These are phyloP conservation scores for Zaprionus lachaisei DNA, from an alignment of 1,140 invertebrate species.

Conservation along the genomic window DNA sequence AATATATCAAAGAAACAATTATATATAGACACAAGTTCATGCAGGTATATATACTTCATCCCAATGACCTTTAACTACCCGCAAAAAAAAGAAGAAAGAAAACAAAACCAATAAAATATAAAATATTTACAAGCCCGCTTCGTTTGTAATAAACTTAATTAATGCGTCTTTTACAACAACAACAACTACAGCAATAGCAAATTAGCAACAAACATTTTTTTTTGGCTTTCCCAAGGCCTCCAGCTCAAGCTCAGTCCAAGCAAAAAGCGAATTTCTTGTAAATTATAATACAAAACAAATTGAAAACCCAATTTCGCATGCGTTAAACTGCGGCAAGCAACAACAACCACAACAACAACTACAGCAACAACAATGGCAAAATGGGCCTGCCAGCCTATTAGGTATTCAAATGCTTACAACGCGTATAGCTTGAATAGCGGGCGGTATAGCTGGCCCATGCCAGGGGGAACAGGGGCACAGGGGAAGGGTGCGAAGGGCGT, in stretches of 20 bases:
- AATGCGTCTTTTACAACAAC: slow-evolving; percentile 29
- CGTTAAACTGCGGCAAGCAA: slow-evolving; percentile 39
- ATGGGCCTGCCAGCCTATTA: slow-evolving; percentile 65
- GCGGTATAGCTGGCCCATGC: slow-evolving; percentile 5
- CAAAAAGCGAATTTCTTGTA: slow-evolving; percentile 54
- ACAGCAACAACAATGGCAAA: slow-evolving; percentile 48
- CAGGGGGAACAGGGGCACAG: too few relatives aligned
- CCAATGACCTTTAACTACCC: background rate
- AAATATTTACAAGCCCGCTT: slow-evolving; percentile 8
- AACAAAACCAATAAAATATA: slow-evolving; percentile 20
- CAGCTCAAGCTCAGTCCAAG: slow-evolving; percentile 34
- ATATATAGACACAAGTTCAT: background rate
- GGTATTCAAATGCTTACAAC: slow-evolving; percentile 80
- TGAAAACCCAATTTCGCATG: slow-evolving; percentile 69
- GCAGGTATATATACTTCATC: background rate
- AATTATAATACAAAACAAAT: slow-evolving; percentile 70
- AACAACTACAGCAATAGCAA: slow-evolving; percentile 23
- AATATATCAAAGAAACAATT: background rate
- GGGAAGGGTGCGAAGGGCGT: slow-evolving; percentile 9
- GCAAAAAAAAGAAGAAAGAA: slow-evolving; percentile 6
- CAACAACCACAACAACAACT: slow-evolving; percentile 29
- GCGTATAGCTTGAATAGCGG: slow-evolving; percentile 49
- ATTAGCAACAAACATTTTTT: slow-evolving; percentile 25
- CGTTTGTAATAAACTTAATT: slow-evolving; percentile 29
- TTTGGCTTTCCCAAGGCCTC: slow-evolving; percentile 56